Base-by-base conservation (phyloP, 2,797 vertebrate species). In the Poeciliopsis presidionis region DNA sequence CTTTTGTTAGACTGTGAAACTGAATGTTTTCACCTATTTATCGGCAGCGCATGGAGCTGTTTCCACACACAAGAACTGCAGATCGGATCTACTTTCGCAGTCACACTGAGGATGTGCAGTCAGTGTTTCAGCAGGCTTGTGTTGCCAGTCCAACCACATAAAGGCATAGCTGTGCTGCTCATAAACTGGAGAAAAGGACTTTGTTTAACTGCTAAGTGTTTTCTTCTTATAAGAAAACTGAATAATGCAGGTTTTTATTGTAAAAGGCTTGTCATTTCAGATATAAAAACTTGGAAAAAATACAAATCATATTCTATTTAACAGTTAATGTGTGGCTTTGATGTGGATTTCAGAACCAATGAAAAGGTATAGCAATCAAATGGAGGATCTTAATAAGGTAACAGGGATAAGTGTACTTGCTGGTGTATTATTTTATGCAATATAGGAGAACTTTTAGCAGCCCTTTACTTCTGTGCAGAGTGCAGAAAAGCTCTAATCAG, bases 151-250 rank as follows among this genome's bases (percentile, higher is more conserved):
- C 25, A n/a, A 79, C 70, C 81, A 70, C 16, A 87, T 78, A 46
- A 88, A 73, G 18, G 12, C 63, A 43, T 4, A 25, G 41, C 67
- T 71, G 72, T 73, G n/a, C 78, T 81, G 77, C 79, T 76, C 78
- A 76, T 82, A 85, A 88, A 86, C 51, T 80, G 63, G 3, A 70
- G 47, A 87, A 78, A 87, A 67, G 30, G 43, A 41, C 76, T 11
- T 69, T 74, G 76, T 74, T 84, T 65, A 57, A 41, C 30, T 82
- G 75, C 59, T 79, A 87, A 72, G 59, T 43, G n/a, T 76, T 61
- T 63, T 74, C 1, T 41, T 83, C 53, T 39, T 65, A 22, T 30
- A 46, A 20, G 28, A 59, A 46, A 57, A 5, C 33, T 25, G n/a
- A 55, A n/a, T 2, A 4, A 41, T 25, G 36, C 36, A 67, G 14